Percentiles rank a stretch among this genome's conserved stretches.
These are phyloP conservation scores for Plectrocnemia conspersa DNA, from an alignment of 1,140 invertebrate genomes.

Conservation along the genomic window DNA sequence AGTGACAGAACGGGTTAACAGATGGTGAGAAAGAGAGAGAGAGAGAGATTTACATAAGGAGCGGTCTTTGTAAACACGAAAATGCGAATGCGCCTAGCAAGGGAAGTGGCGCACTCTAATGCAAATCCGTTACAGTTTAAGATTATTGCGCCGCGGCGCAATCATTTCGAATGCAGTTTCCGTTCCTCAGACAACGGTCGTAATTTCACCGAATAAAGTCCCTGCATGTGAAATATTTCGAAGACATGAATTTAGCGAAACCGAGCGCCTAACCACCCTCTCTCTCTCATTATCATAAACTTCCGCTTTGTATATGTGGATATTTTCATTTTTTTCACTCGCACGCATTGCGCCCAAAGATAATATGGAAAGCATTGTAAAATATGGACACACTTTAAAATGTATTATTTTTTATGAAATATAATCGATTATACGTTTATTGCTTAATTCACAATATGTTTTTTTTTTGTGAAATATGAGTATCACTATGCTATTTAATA, in stretches of 20 bases:
- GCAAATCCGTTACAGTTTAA: conserved; percentile 25
- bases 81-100: conserved; percentile 10
- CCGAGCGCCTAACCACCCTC: no score
- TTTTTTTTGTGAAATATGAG: no score
- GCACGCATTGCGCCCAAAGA: no score
- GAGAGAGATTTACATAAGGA: conserved; percentile 21
- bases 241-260: no score
- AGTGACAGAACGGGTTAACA: neutral
- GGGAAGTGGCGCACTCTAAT: conserved; percentile 14
- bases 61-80: conserved; percentile 18
- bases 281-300: neutral
- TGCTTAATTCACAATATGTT: no score
- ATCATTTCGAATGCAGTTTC: conserved; percentile 24
- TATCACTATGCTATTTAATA: no score
- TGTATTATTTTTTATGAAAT: no score
- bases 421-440: no score
- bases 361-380: no score
- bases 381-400: no score
- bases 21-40: conserved; percentile 1
- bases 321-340: no score
- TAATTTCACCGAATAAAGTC: conserved; percentile 23
- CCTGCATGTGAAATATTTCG: neutral
- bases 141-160: conserved; percentile 21
- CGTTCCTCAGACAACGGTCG: conserved; percentile 14
- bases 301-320: no score